Evolutionary conservation across 2,113 vertebrate species (phyloP).

Genomic region (Brachyhypopomus gauderio): DNA sequence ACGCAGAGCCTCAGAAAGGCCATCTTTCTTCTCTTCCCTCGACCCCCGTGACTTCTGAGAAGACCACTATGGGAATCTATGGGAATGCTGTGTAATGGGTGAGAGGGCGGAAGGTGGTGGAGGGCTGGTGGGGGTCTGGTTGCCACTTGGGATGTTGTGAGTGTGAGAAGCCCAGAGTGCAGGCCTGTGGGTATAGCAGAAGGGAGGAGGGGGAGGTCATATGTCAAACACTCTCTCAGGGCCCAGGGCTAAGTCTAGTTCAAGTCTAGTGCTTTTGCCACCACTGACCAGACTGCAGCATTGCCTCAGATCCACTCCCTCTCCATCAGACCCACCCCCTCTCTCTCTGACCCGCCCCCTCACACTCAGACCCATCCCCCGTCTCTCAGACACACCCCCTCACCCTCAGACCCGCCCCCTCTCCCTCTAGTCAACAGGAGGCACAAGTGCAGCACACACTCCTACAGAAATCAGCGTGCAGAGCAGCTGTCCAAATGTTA

Average conservation of each 20-base stretch:
- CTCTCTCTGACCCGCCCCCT: too few species aligned
- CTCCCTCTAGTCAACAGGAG: background rate
- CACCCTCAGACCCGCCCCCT: too few species aligned
- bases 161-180: conserved; percentile 60
- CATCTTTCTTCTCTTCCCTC: conserved; percentile 41
- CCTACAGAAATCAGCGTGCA: conserved; percentile 55
- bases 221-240: conserved; percentile 58
- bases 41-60: conserved; percentile 45
- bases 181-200: conserved; percentile 56
- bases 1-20: conserved; percentile 36
- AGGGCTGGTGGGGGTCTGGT: background rate
- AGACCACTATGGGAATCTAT: conserved; percentile 62
- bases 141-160: conserved; percentile 59
- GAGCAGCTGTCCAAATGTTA: conserved; percentile 76
- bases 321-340: too few species aligned
- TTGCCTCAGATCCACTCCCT: too few species aligned
- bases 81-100: conserved; percentile 62
- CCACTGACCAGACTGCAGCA: background rate
- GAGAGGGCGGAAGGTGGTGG: too few species aligned
- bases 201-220: background rate
- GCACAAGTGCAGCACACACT: conserved; percentile 27
- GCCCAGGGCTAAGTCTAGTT: conserved; percentile 46
- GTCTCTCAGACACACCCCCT: too few species aligned
- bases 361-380: too few species aligned
- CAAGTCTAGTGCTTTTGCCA: conserved; percentile 8